Evolutionary conservation across 2,797 vertebrate species (phyloP), one percentile per base, ranked within the genome.

Genomic region (Hydrocynus forskahlii): DNA sequence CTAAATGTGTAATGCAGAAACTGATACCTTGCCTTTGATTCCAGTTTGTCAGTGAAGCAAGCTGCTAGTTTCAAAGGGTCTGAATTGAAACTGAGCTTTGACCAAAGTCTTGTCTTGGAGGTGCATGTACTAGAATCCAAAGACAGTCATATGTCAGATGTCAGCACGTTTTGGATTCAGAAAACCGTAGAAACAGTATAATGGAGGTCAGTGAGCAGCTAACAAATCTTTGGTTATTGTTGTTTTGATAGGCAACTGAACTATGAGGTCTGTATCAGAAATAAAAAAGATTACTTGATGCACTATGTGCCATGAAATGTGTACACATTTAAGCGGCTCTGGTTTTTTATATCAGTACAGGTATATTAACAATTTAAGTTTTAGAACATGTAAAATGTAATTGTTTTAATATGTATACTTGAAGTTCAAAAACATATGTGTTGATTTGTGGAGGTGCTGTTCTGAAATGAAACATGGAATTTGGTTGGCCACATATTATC

Each of bases 191-290:
- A 90, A 84, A 83, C 78, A 59, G 64, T 79, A 77, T 82, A 72
- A 72, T 76, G 78, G 75, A 86, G 86, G 84, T 92, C 87, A 86
- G 54, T 85, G 92, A 93, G 94, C 93, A 94, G 94, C 93, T 93
- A 92, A 90, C 91, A 91, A 91, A 90, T 87, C 80, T 91, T 90
- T 92, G 91, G 83, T 90, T 88, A 80, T 92, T 84, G 79, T 91
- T 86, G 76, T 80, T 88, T 88, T 87, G 92, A 91, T 86, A 87
- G 92, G 83, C 90, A 91, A 90, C 89, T 93, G 90, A 93, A 88
- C 89, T 95, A 91, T 92, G 91, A 96, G 93, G 93, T 96, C 96
- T 96, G 96, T 96, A 97, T 98, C 96, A 97, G 95, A 96, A 96
- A 94, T 91, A 71, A 90, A 52, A 89, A 92, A 86, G 88, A 92